Percentiles rank a stretch among this genome's conserved stretches.
phyloP scores from a whole-genome alignment of 2,888 invertebrate species.

The Ceriagrion tenellum region DNA sequence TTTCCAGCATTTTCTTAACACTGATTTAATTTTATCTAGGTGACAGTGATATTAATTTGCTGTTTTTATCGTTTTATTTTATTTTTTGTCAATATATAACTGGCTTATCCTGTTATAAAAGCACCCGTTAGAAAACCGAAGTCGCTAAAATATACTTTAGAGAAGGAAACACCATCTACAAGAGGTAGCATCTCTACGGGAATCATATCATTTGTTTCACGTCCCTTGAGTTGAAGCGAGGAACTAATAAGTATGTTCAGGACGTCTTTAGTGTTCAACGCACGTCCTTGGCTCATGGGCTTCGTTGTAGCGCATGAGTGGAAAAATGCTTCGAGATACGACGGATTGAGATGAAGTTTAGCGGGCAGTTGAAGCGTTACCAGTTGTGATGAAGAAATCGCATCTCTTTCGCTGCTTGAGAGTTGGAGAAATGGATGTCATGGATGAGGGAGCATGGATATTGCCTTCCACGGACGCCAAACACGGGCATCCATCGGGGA shows the following conservation, averaged over 20 bases:
- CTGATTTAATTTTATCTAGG: too few relatives aligned
- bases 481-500: not conserved
- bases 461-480: not conserved
- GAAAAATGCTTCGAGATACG: not conserved
- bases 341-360: not conserved
- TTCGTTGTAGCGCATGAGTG: not conserved
- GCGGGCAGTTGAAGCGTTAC: not conserved
- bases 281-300: not conserved
- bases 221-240: not conserved
- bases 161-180: too few relatives aligned
- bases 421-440: conserved; percentile 37
- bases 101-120: too few relatives aligned
- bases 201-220: not conserved
- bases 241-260: not conserved
- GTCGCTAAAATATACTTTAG: too few relatives aligned
- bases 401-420: not conserved
- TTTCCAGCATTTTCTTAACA: too few relatives aligned
- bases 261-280: not conserved
- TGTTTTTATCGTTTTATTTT: too few relatives aligned
- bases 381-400: conserved; percentile 1
- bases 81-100: too few relatives aligned
- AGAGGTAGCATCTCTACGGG: not conserved
- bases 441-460: conserved; percentile 14
- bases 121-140: too few relatives aligned
- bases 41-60: too few relatives aligned